phyloP scores from a whole-genome alignment of 2,113 vertebrate species.

The Sylvia atricapilla region DNA sequence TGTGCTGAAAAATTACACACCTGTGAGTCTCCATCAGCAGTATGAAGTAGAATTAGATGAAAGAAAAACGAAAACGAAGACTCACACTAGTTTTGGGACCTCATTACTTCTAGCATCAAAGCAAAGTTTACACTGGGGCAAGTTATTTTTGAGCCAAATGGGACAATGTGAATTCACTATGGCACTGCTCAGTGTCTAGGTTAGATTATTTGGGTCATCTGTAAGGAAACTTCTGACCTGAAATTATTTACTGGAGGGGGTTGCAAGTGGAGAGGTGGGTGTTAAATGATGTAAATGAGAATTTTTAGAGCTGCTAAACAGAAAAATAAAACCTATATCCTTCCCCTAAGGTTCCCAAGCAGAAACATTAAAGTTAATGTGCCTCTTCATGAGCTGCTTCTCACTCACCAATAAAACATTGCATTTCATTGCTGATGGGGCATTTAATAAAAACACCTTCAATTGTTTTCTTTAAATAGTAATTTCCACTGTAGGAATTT shows the following conservation, averaged over 20 bases:
- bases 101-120: background rate
- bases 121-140: background rate
- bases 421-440: background rate
- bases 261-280: background rate
- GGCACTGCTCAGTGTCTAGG: background rate
- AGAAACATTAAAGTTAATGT: background rate
- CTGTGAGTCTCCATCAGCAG: background rate
- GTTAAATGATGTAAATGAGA: background rate
- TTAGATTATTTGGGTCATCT: background rate
- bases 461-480: conserved; percentile 36
- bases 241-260: background rate
- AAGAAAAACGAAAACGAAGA: background rate
- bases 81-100: background rate
- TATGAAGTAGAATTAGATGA: background rate
- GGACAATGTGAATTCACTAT: background rate
- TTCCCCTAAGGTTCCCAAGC: background rate
- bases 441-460: conserved; percentile 2
- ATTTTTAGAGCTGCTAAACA: background rate
- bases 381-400: background rate
- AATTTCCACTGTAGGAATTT: conserved; percentile 42
- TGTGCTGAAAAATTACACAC: background rate
- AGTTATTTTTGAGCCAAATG: background rate
- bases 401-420: background rate
- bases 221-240: background rate
- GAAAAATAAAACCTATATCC: background rate